Evolutionary conservation across 2,888 invertebrate species (phyloP).

Genomic region (Mesorhabditis spiculigera): DNA sequence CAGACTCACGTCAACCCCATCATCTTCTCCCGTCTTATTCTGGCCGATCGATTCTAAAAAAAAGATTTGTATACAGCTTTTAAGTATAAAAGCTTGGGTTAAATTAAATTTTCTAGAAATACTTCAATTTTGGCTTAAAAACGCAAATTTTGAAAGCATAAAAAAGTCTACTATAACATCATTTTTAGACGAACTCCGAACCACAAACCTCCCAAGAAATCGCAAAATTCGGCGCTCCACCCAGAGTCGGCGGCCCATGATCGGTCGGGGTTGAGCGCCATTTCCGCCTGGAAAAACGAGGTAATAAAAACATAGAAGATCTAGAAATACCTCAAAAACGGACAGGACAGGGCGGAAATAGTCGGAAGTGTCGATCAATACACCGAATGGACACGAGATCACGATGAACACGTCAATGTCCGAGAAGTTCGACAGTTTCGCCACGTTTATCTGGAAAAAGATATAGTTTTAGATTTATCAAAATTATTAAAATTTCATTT

Average conservation of each 20-base stretch:
- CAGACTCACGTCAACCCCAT: slow-evolving; percentile 46
- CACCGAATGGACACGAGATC: slow-evolving; percentile 86
- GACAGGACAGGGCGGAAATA: slow-evolving; percentile 83
- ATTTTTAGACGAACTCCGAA: neutral
- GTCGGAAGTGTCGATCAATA: slow-evolving; percentile 72
- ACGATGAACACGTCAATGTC: slow-evolving; percentile 83
- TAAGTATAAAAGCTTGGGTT: no score
- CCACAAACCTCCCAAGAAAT: slow-evolving; percentile 38
- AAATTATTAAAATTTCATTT: no score
- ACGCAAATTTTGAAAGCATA: no score
- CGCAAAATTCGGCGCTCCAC: slow-evolving; percentile 50
- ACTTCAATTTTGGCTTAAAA: no score
- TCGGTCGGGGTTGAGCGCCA: slow-evolving; percentile 30
- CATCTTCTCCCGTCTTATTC: slow-evolving; percentile 20
- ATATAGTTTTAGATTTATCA: no score
- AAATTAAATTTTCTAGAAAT: no score
- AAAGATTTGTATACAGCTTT: neutral
- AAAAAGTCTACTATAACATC: neutral
- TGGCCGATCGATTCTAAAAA: slow-evolving; percentile 37
- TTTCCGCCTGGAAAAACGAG: slow-evolving; percentile 82
- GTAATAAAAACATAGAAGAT: neutral
- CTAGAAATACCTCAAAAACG: slow-evolving; percentile 3
- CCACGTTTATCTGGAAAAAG: slow-evolving; percentile 71
- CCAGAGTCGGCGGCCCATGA: slow-evolving; percentile 38
- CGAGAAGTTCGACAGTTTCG: slow-evolving; percentile 90